Evolutionary conservation across 2,797 vertebrate species (phyloP), one percentile per base, ranked within the genome.

Genomic region (Philypnodon macrostomus): DNA sequence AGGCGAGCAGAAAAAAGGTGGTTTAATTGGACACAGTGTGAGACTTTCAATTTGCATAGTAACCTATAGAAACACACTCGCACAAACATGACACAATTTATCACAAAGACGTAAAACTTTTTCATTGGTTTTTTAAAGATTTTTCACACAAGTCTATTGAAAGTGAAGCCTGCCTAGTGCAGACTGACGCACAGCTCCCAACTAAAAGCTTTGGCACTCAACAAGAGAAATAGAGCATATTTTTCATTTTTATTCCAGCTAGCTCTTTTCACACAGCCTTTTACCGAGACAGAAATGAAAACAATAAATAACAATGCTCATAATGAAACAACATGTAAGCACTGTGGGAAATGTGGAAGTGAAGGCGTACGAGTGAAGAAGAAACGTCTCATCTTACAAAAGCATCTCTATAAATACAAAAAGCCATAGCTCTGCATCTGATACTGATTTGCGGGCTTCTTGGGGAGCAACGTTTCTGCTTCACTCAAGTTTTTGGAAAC

Each of bases 1-100:
- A 58, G 70, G 75, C 39, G 63, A 1, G 5, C 56, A 15, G 47
- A 60, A 37, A 64, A 48, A 56, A 70, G 36, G 44, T 38, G 14
- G 41, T 73, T 70, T 75, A 84, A 80, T 83, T 84, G 73, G 69
- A 73, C 40, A n/a, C n/a, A n/a, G n/a, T n/a, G n/a, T n/a, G n/a
- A n/a, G n/a, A n/a, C n/a, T n/a, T 67, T 39, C 45, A 37, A 53
- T 68, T 75, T 76, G 70, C 58, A 73, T 48, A 39, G 26, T 49
- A 56, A 61, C 38, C 37, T 55, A 32, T 37, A 17, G 35, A 44
- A 19, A 3, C 26, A 34, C 16, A 16, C 18, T 1, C 19, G 32
- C 52, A 8, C 39, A 11, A 32, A n/a, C 30, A 7, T n/a, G 2
- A 24, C 5, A n/a, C 7, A 2, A 3, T 8, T 40, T 4, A 40